These are phyloP conservation scores for Lytechinus pictus DNA, from an alignment of 35 echinoderm and acorn worm species.

Conservation along the genomic window DNA sequence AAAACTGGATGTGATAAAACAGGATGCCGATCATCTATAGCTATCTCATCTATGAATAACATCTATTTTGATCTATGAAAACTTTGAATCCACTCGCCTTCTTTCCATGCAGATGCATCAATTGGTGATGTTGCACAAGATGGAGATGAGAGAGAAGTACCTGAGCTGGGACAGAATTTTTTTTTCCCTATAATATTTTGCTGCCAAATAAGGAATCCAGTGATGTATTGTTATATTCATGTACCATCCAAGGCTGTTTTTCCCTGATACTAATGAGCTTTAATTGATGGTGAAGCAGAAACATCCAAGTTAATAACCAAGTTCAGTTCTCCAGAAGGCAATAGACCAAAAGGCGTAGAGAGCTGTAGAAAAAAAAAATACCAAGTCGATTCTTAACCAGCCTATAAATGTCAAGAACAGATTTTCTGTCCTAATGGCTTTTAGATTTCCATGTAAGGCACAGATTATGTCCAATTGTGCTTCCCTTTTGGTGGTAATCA, in stretches of 20 bases:
- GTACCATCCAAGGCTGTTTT: neutral
- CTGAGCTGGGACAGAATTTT: too few relatives aligned
- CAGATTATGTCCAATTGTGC: conserved; percentile 18
- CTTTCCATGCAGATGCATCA: neutral
- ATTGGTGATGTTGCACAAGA: too few relatives aligned
- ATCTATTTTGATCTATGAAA: too few relatives aligned
- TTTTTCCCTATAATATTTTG: too few relatives aligned
- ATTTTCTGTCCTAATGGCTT: conserved; percentile 1
- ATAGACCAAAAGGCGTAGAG: neutral
- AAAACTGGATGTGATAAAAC: neutral
- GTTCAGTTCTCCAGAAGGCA: neutral
- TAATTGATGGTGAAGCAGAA: neutral
- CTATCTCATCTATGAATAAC: too few relatives aligned
- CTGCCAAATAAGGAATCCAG: neutral
- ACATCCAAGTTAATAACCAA: neutral
- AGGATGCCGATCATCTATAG: too few relatives aligned
- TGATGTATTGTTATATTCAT: neutral
- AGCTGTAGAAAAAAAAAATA: neutral
- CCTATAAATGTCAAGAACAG: neutral
- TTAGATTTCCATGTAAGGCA: neutral
- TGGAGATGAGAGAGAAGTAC: neutral
- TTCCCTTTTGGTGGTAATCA: neutral
- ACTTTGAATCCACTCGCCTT: neutral
- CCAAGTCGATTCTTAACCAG: neutral
- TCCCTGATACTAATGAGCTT: neutral